Evolutionary conservation across 2,888 invertebrate species (phyloP).

Genomic region (Amphipyra tragopoginis): DNA sequence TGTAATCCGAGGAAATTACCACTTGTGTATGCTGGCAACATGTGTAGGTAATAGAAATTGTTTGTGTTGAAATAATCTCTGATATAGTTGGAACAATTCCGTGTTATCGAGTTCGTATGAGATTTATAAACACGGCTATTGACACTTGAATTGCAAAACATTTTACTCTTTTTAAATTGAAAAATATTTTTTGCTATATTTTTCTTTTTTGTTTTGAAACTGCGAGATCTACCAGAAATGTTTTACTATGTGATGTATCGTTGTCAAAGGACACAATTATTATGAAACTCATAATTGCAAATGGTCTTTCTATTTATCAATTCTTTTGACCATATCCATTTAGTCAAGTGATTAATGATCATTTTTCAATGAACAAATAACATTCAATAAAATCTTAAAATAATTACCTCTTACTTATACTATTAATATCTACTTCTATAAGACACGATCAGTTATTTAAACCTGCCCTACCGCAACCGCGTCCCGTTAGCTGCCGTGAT

Average conservation of each 20-base stretch:
- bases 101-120: constrained; percentile 54
- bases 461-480: constrained; percentile 79
- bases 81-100: constrained; percentile 50
- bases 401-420: constrained; percentile 1
- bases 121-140: constrained; percentile 56
- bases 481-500: constrained; percentile 55
- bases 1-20: constrained; percentile 53
- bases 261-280: constrained; percentile 3
- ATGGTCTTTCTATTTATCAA: constrained; percentile 10
- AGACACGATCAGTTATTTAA: constrained; percentile 63
- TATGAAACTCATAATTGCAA: constrained; percentile 15
- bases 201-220: constrained; percentile 34
- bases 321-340: not conserved
- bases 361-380: too few relatives aligned
- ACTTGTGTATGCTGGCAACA: constrained; percentile 39
- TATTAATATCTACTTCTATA: constrained; percentile 49
- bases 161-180: constrained; percentile 39
- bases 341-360: too few relatives aligned
- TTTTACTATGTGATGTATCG: constrained; percentile 37
- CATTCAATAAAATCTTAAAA: not conserved
- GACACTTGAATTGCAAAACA: constrained; percentile 52
- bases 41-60: constrained; percentile 55
- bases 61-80: constrained; percentile 58
- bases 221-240: constrained; percentile 17
- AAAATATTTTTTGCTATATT: constrained; percentile 36